Percentiles rank a stretch among this genome's conserved stretches.
These are phyloP conservation scores for Reticulitermes lucifugus DNA, from an alignment of 2,888 invertebrate genomes.

Conservation along the genomic window DNA sequence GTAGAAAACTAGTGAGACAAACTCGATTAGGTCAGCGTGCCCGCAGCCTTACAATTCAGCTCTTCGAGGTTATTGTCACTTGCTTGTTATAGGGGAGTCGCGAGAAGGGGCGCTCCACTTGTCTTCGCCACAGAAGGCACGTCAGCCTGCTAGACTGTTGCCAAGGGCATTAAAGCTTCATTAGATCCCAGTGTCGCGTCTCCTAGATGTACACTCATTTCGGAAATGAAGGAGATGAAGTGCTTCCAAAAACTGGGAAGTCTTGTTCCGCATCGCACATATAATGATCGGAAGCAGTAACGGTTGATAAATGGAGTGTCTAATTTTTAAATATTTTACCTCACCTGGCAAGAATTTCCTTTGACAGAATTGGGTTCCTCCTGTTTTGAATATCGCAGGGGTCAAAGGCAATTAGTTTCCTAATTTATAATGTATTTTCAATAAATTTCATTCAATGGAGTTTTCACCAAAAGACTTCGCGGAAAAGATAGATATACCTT, in stretches of 20 bases:
- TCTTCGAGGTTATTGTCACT: too few relatives aligned
- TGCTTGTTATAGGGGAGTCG: too few relatives aligned
- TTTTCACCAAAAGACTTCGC: neutral
- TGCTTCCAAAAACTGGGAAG: constrained; percentile 1
- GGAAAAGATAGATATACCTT: too few relatives aligned
- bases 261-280: constrained; percentile 19
- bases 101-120: too few relatives aligned
- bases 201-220: constrained; percentile 30
- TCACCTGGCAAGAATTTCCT: neutral
- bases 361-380: neutral
- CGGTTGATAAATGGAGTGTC: constrained; percentile 24
- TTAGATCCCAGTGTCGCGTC: constrained; percentile 32
- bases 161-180: constrained; percentile 46
- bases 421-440: neutral
- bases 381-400: neutral
- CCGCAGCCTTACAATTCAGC: too few relatives aligned
- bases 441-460: neutral
- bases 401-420: neutral
- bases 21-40: too few relatives aligned
- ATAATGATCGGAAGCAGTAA: constrained; percentile 9
- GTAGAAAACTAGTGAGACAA: too few relatives aligned
- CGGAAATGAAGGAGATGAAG: constrained; percentile 15
- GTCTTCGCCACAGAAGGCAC: neutral
- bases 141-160: constrained; percentile 5
- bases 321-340: constrained; percentile 7